Conservation (phyloP, 2,113 vertebrate species). For the Thalassarche chlororhynchos region DNA sequence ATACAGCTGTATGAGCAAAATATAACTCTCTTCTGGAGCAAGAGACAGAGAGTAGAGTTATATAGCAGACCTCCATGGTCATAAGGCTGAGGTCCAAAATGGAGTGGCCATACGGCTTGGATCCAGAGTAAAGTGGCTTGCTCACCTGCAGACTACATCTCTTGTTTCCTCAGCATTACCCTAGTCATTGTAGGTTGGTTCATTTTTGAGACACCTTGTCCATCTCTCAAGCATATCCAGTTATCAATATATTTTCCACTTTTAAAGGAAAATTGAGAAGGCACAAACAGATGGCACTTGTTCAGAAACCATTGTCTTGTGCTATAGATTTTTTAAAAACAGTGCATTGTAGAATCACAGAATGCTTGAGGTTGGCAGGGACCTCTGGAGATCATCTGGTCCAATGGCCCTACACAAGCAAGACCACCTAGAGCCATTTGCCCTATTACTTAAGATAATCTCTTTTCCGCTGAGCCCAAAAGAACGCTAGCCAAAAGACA, state of each 20-base stretch:
- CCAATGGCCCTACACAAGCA: neutral
- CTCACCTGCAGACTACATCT: neutral
- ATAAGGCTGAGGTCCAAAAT: neutral
- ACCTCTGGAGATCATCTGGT: neutral
- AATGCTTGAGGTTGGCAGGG: neutral
- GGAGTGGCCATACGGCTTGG: neutral
- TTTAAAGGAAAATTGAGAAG: neutral
- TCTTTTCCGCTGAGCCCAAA: neutral
- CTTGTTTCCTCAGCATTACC: neutral
- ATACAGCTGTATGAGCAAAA: neutral
- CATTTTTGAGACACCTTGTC: neutral
- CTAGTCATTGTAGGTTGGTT: neutral
- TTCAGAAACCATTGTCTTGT: neutral
- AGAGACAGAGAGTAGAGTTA: neutral
- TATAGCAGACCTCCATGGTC: neutral
- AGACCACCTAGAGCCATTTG: neutral
- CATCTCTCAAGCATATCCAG: neutral
- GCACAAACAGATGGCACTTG: neutral
- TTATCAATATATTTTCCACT: neutral
- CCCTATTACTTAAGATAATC: neutral
- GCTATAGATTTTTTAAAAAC: neutral
- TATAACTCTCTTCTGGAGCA: slow-evolving; percentile 20
- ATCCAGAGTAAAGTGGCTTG: neutral
- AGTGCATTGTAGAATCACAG: neutral
- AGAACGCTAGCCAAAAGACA: neutral